phyloP scores from a whole-genome alignment of 2,113 vertebrate species.

The Gasterosteus aculeatus region DNA sequence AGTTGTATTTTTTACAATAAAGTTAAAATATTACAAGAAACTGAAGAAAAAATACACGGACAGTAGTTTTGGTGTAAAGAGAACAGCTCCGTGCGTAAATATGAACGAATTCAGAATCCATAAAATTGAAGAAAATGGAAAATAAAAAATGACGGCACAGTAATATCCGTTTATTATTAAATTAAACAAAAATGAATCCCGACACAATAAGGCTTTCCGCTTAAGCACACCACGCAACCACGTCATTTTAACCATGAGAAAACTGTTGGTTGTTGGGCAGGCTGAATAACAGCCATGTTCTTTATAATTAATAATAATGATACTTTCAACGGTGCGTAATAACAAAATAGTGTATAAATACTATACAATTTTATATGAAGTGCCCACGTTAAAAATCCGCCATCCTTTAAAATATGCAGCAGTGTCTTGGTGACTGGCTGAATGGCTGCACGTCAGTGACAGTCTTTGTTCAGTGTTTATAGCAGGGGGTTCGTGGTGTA shows the following conservation, averaged over 20 bases:
- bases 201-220: slow-evolving; percentile 14
- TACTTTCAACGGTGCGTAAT: slow-evolving; percentile 51
- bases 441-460: slow-evolving; percentile 17
- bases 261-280: background rate
- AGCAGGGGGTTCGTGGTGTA: slow-evolving; percentile 96
- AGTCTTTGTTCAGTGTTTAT: slow-evolving; percentile 80
- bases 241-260: slow-evolving; percentile 2
- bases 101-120: slow-evolving; percentile 2
- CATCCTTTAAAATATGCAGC: slow-evolving; percentile 20
- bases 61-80: slow-evolving; percentile 7
- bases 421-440: slow-evolving; percentile 7
- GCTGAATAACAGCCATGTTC: slow-evolving; percentile 2
- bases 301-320: slow-evolving; percentile 48
- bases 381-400: slow-evolving; percentile 45
- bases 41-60: background rate
- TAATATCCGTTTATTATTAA: slow-evolving; percentile 19
- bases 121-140: background rate
- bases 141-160: background rate
- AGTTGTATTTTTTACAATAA: slow-evolving; percentile 47
- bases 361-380: slow-evolving; percentile 43
- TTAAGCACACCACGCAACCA: slow-evolving; percentile 14
- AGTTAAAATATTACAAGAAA: slow-evolving; percentile 19
- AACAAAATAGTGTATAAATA: slow-evolving; percentile 51
- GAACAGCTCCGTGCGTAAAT: slow-evolving; percentile 14
- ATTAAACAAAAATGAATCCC: slow-evolving; percentile 15